Conservation (phyloP, 2,113 vertebrate species). For the Sinocyclocheilus grahami region DNA sequence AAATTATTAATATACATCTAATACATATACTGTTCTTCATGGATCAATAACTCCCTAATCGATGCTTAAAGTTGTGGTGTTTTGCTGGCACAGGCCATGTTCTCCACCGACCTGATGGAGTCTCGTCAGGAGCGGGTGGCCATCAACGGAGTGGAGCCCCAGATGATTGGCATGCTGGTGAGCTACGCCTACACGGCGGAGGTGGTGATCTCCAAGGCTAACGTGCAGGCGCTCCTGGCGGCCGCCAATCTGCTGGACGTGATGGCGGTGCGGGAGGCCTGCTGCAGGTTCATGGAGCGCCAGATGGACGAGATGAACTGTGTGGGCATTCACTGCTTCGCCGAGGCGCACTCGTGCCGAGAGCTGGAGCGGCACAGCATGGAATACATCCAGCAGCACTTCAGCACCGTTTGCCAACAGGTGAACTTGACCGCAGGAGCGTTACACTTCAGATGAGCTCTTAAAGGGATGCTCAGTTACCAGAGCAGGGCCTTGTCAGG, state of each 20-base stretch:
- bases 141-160: constrained; percentile 80
- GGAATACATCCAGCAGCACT: constrained; percentile 80
- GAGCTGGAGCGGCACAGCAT: constrained; percentile 77
- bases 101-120: constrained; percentile 79
- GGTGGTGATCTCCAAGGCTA: constrained; percentile 79
- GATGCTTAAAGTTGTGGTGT: not conserved
- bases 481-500: not conserved
- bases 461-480: not conserved
- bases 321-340: constrained; percentile 82
- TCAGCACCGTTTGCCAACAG: constrained; percentile 74
- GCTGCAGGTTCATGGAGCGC: constrained; percentile 78
- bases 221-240: constrained; percentile 80
- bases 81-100: constrained; percentile 73
- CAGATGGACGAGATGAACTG: constrained; percentile 84
- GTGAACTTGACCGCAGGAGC: constrained; percentile 44
- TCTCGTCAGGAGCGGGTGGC: constrained; percentile 80
- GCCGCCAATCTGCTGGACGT: constrained; percentile 80
- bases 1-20: no score
- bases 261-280: constrained; percentile 79
- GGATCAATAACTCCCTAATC: no score
- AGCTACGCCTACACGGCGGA: constrained; percentile 80
- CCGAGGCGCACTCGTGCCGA: constrained; percentile 78
- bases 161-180: constrained; percentile 82
- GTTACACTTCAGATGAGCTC: not conserved
- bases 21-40: no score